Conservation (phyloP, 2,797 vertebrate species). For the Ficedula albicollis region DNA sequence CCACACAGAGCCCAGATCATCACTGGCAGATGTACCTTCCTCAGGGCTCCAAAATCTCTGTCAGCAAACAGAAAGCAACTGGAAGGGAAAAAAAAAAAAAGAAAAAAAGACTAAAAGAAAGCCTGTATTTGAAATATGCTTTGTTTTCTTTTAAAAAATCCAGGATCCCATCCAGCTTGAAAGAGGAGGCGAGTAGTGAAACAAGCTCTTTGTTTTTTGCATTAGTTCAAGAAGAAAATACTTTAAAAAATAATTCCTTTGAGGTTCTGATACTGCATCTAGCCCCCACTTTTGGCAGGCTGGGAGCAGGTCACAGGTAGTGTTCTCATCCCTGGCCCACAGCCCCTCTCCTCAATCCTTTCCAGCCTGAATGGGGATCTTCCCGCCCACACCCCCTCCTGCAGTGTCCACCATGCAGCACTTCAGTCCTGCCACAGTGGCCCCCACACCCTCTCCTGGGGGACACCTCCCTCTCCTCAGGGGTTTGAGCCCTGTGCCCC, state of each 20-base stretch:
- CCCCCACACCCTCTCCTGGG: background rate
- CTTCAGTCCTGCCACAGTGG: background rate
- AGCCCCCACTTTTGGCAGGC: background rate
- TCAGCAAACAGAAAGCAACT: constrained; percentile 37
- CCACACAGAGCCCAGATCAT: background rate
- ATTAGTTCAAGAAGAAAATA: constrained; percentile 6
- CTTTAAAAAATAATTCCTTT: background rate
- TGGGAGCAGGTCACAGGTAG: background rate
- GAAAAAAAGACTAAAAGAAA: background rate
- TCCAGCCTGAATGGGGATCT: accelerated
- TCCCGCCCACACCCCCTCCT: background rate
- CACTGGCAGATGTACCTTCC: background rate
- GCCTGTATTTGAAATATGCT: constrained; percentile 12
- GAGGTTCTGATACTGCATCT: background rate
- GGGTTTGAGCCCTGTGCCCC: background rate
- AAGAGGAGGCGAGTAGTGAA: background rate
- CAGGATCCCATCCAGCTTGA: constrained; percentile 26
- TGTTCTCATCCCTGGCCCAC: background rate
- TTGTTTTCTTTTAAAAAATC: constrained; percentile 33
- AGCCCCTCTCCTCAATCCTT: background rate
- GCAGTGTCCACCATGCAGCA: accelerated
- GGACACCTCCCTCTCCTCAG: background rate
- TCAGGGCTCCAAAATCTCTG: background rate
- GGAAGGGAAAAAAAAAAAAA: background rate
- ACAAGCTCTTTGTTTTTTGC: constrained; percentile 6